Evolutionary conservation across 2,113 vertebrate species (phyloP).

Genomic region (Eleginops maclovinus): DNA sequence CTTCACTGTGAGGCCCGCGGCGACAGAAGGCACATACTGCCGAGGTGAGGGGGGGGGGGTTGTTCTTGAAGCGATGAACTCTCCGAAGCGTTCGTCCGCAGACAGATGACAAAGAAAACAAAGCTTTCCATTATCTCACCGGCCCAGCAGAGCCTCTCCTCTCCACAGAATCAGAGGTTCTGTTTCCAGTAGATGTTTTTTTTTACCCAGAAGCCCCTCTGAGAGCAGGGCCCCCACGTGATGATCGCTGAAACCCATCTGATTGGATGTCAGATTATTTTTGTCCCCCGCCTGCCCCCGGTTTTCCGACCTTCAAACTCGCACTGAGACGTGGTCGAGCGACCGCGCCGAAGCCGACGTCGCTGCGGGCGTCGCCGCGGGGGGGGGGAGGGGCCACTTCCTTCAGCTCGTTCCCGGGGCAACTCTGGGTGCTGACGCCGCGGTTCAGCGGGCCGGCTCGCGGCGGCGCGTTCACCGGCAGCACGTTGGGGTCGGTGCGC

Average conservation of each 20-base stretch:
- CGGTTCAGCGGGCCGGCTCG: slow-evolving; percentile 73
- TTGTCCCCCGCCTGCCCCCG: no score
- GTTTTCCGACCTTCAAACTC: slow-evolving; percentile 51
- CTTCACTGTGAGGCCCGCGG: slow-evolving; percentile 42
- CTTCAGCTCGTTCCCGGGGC: slow-evolving; percentile 88
- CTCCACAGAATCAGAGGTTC: not conserved
- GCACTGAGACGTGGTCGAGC: slow-evolving; percentile 84
- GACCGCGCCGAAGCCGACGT: slow-evolving; percentile 51
- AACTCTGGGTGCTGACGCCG: slow-evolving; percentile 88
- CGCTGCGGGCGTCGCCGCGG: slow-evolving; percentile 6
- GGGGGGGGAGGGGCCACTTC: slow-evolving; percentile 82
- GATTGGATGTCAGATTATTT: slow-evolving; percentile 11
- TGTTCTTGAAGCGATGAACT: slow-evolving; percentile 3
- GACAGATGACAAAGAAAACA: slow-evolving; percentile 22
- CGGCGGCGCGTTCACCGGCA: slow-evolving; percentile 32
- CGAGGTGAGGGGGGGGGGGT: slow-evolving; percentile 4
- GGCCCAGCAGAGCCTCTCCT: not conserved
- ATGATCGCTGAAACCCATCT: not conserved
- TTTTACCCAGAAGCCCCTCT: not conserved
- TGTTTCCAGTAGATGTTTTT: not conserved
- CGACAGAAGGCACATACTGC: slow-evolving; percentile 87
- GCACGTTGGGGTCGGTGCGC: slow-evolving; percentile 71
- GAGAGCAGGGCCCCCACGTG: not conserved
- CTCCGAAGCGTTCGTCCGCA: slow-evolving; percentile 4
- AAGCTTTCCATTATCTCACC: not conserved